Base-by-base conservation (phyloP, 2,888 invertebrate genomes). In the Aethes cnicana region DNA sequence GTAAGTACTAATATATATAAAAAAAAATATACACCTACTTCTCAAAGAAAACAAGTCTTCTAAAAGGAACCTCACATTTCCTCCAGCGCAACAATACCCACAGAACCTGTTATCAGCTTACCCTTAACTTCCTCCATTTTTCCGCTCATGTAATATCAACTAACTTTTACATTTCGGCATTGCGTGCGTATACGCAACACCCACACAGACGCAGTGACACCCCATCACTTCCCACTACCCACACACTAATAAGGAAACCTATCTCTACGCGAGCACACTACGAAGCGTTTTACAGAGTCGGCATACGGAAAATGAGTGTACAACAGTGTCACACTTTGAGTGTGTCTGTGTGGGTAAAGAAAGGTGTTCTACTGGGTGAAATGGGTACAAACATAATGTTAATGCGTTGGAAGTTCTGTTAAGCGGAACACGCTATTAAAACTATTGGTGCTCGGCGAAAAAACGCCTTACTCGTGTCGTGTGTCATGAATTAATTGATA, bases 111-210 rank as follows among this genome's bases (percentile, higher is more conserved):
- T 52, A 44, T 44, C 43, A 44, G n/a, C 50, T 50, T 30, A 47
- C 47, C n/a, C 21, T 23, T 32, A 44, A 33, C 52, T 46, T 52
- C 52, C 52, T 52, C 9, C 20, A 25, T 52, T 81, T 84, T 86
- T 84, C 87, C 86, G 87, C 68, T 79, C 78, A 80, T 84, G 82
- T 85, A 85, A 86, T 79, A 73, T 77, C 78, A 77, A 73, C 76
- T 70, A 75, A 68, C 72, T 71, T 69, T 73, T 68, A 72, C 66
- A 74, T 72, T 85, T 77, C 86, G 88, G 85, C 87, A 85, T 88
- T 89, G 89, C 88, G 74, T 85, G 85, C 83, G 80, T 74, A 76
- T 73, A 81, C 88, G 88, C 88, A 88, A 87, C 79, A 76, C 74
- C 21, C 73, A 77, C 77, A 84, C 84, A 48, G 49, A 28, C 28